These are phyloP conservation scores for Perizoma flavofasciatum DNA, from an alignment of 2,888 invertebrate genomes.

Conservation along the genomic window DNA sequence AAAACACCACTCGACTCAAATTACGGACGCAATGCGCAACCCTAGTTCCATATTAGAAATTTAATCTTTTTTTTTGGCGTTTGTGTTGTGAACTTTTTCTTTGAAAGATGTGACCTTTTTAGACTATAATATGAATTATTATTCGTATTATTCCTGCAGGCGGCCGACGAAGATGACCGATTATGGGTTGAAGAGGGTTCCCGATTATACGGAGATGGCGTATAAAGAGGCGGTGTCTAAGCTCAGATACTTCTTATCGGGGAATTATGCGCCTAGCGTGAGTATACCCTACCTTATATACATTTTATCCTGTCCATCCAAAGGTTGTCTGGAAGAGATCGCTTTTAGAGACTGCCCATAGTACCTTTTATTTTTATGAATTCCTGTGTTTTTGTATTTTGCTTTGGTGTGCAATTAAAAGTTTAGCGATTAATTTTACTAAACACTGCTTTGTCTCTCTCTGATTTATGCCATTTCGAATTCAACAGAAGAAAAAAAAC, in stretches of 20 bases:
- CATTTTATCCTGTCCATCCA: too few relatives aligned
- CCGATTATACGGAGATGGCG: conserved; percentile 92
- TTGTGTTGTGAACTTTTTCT: conserved; percentile 40
- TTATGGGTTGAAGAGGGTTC: conserved; percentile 83
- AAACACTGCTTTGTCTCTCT: too few relatives aligned
- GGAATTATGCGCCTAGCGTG: conserved; percentile 87
- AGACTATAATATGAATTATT: conserved; percentile 40
- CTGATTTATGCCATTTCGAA: too few relatives aligned
- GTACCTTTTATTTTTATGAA: too few relatives aligned
- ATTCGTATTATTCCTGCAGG: conserved; percentile 67
- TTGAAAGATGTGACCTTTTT: conserved; percentile 45
- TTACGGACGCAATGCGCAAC: conserved; percentile 69
- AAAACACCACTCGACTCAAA: conserved; percentile 48
- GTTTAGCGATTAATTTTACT: conserved; percentile 4
- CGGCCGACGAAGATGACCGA: conserved; percentile 76
- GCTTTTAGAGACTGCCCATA: too few relatives aligned
- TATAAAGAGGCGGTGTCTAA: conserved; percentile 93
- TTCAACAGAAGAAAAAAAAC: too few relatives aligned
- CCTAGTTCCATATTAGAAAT: conserved; percentile 53
- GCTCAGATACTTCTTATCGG: conserved; percentile 89
- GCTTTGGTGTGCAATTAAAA: too few relatives aligned
- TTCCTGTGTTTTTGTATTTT: too few relatives aligned
- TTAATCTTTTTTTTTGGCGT: conserved; percentile 46
- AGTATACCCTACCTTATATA: conserved; percentile 56
- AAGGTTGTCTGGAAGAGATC: too few relatives aligned